A percentile compares a stretch with the other conserved stretches of the same genome.
Conservation (phyloP, 2,797 vertebrate genomes). For the Acestrorhynchus altus region DNA sequence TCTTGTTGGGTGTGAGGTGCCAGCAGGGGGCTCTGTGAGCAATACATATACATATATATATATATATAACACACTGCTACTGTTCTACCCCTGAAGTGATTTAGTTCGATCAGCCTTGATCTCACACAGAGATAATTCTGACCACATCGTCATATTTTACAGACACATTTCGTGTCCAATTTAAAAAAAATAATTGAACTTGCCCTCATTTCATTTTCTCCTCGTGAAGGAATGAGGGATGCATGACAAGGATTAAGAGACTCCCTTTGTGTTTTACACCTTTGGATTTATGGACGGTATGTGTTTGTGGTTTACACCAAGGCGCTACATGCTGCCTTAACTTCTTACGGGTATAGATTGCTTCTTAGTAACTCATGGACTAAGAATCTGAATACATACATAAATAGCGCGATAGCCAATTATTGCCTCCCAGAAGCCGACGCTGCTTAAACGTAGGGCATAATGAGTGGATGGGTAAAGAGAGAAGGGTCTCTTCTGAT, state of each 20-base stretch:
- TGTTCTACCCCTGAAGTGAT: slow-evolving; percentile 46
- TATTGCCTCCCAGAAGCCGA: slow-evolving; percentile 18
- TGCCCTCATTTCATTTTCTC: slow-evolving; percentile 8
- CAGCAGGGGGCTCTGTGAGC: slow-evolving; percentile 39
- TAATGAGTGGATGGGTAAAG: slow-evolving; percentile 14
- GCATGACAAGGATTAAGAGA: neutral
- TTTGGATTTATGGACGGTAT: neutral
- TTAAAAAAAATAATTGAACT: slow-evolving; percentile 12
- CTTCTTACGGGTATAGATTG: neutral
- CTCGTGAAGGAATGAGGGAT: slow-evolving; percentile 18
- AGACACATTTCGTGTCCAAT: slow-evolving; percentile 18
- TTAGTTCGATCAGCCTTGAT: slow-evolving; percentile 7
- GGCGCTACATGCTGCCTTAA: neutral
- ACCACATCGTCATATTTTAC: slow-evolving; percentile 4
- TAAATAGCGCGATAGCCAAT: slow-evolving; percentile 50
- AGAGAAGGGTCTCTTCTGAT: slow-evolving; percentile 31
- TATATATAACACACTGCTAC: slow-evolving; percentile 37
- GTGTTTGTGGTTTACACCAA: neutral
- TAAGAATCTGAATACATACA: neutral
- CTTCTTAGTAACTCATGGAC: neutral
- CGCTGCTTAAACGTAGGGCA: slow-evolving; percentile 9
- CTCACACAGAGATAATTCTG: slow-evolving; percentile 20
- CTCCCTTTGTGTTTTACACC: neutral
- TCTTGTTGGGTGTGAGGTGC: slow-evolving; percentile 6
- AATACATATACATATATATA: neutral